These are phyloP conservation scores for Agapornis canus DNA, from an alignment of 2,797 vertebrate species.

Conservation along the genomic window DNA sequence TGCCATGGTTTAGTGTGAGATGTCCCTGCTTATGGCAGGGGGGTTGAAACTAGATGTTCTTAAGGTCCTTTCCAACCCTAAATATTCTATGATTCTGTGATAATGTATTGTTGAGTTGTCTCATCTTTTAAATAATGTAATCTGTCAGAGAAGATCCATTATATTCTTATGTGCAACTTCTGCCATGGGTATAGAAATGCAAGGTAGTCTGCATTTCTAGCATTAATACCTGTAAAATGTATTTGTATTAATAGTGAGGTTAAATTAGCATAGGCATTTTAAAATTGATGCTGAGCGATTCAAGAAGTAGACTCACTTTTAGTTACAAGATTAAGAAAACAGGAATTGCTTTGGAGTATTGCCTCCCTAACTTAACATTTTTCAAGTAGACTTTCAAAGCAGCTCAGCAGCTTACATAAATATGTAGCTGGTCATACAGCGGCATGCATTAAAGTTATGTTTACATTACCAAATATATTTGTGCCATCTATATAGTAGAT, in stretches of 20 bases:
- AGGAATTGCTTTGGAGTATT: conserved; percentile 1
- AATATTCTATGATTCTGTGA: too few species aligned
- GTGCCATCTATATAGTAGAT: neutral
- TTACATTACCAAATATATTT: neutral
- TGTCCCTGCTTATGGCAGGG: too few species aligned
- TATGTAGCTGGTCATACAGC: neutral
- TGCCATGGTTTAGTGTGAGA: too few species aligned
- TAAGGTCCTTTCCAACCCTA: too few species aligned
- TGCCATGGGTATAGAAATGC: neutral
- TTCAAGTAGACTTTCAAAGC: conserved; percentile 5
- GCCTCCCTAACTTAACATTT: neutral
- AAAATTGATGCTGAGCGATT: neutral
- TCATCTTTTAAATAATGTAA: neutral
- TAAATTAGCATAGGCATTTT: neutral
- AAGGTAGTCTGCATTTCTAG: neutral
- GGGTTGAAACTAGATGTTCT: too few species aligned
- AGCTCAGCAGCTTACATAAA: neutral
- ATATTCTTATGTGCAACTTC: neutral
- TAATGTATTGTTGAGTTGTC: neutral
- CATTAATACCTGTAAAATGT: neutral
- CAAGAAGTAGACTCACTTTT: neutral
- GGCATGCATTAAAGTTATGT: neutral
- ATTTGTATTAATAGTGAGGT: neutral
- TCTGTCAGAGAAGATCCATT: neutral
- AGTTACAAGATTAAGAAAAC: neutral